Evolutionary conservation across 2,888 invertebrate species (phyloP), one percentile per base, ranked within the genome.

Genomic region (Galerucella nymphaeae): DNA sequence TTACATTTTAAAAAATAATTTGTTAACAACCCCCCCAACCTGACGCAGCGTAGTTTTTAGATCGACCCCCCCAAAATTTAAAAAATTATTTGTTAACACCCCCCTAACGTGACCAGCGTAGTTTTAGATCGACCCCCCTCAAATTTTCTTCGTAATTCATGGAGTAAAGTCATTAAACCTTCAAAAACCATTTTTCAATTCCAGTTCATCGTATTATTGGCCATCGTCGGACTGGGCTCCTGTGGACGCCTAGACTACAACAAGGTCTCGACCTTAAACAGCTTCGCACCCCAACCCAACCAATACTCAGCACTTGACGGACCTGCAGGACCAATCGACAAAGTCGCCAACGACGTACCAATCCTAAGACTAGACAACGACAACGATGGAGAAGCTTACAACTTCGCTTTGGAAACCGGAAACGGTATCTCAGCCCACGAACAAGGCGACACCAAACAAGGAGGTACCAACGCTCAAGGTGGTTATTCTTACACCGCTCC

Each of bases 371-470:
- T 81, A 30, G 82, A 84, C 72, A 84, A 83, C 76, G 79, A 82
- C 71, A 80, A 81, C 67, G 83, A 85, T 74, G 81, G 83, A 38
- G 84, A 83, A 16, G 80, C 77, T 65, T 84, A 83, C 77, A 80
- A 80, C 72, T 83, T 71, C 76, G 86, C 86, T 65, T 90, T 90
- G 73, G 90, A 90, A 83, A 90, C 90, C n/a, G 90, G 89, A 23
- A 89, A 90, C 80, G 90, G 90, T 48, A 89, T 89, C 76, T 82
- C 83, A 20, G 89, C 82, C 16, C 81, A 83, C 74, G 83, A 84
- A 78, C 79, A 81, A 48, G 83, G 77, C 13, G 77, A 77, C 20
- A 73, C 75, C 20, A 62, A 67, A 18, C 75, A 74, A 2, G 84
- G 83, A 55, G 78, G 77, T 38, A 78, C 78, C 63, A 74, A 78